Conservation (phyloP, 1,140 invertebrate species). For the Magallana ariakensis region DNA sequence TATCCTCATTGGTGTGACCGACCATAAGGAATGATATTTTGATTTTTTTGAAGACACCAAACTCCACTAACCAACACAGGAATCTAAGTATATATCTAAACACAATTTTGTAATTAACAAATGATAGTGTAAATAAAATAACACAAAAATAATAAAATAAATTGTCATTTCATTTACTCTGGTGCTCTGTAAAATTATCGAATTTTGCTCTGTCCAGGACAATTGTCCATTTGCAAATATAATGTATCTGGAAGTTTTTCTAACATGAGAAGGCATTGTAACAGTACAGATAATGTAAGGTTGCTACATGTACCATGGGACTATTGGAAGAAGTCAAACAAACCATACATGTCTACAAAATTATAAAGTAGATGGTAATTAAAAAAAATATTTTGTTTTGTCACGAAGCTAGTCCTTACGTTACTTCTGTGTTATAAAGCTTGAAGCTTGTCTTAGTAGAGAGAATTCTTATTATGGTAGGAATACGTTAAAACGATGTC, state of each 20-base stretch:
- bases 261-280: neutral
- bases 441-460: no score
- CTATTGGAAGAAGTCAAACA: slow-evolving; percentile 41
- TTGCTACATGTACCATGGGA: slow-evolving; percentile 25
- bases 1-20: slow-evolving; percentile 55
- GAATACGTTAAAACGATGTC: neutral
- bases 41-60: slow-evolving; percentile 45
- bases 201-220: slow-evolving; percentile 41
- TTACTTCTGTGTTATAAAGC: no score
- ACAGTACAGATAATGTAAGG: neutral
- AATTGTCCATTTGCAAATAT: slow-evolving; percentile 47
- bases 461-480: no score
- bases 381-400: neutral
- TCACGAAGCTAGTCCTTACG: no score
- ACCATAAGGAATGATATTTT: slow-evolving; percentile 53
- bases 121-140: neutral
- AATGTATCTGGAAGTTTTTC: neutral
- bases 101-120: neutral
- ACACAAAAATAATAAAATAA: neutral
- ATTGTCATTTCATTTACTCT: neutral
- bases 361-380: neutral
- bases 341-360: slow-evolving; percentile 26
- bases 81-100: slow-evolving; percentile 50
- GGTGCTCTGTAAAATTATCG: neutral
- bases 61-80: slow-evolving; percentile 36